These are phyloP conservation scores for Dryomyza anilis DNA, from an alignment of 2,888 invertebrate genomes.

Conservation along the genomic window DNA sequence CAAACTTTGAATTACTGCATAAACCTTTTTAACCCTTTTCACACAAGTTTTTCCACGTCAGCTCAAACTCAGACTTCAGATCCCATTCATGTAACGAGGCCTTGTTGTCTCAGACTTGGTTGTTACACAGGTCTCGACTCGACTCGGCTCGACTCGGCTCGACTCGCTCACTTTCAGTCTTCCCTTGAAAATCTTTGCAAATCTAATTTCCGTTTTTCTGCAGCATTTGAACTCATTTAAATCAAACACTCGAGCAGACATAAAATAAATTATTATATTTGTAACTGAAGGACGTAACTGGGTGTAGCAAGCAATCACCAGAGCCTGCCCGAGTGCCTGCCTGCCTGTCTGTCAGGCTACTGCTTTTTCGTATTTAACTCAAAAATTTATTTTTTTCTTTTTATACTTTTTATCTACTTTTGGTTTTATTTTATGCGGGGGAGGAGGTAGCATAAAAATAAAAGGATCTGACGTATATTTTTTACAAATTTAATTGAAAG, in stretches of 20 bases:
- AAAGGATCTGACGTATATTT: background rate
- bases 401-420: background rate
- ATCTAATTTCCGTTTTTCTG: conserved; percentile 41
- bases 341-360: too few species aligned
- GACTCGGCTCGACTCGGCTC: background rate
- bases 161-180: conserved; percentile 12
- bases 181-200: conserved; percentile 31
- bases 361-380: conserved; percentile 7
- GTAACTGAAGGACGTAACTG: too few species aligned
- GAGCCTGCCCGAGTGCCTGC: too few species aligned
- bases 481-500: conserved; percentile 19
- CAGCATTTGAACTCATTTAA: conserved; percentile 39
- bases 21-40: background rate
- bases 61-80: too few species aligned
- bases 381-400: background rate
- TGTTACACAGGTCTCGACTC: too few species aligned
- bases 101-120: too few species aligned
- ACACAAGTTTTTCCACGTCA: background rate
- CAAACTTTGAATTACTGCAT: conserved; percentile 13
- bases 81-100: background rate
- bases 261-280: conserved; percentile 13
- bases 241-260: conserved; percentile 30
- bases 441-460: background rate
- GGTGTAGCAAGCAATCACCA: too few species aligned
- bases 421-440: background rate